Percentiles rank a stretch among this genome's conserved stretches.
phyloP scores from a whole-genome alignment of 2,888 invertebrate species.

The Rotaria magnacalcarata region DNA sequence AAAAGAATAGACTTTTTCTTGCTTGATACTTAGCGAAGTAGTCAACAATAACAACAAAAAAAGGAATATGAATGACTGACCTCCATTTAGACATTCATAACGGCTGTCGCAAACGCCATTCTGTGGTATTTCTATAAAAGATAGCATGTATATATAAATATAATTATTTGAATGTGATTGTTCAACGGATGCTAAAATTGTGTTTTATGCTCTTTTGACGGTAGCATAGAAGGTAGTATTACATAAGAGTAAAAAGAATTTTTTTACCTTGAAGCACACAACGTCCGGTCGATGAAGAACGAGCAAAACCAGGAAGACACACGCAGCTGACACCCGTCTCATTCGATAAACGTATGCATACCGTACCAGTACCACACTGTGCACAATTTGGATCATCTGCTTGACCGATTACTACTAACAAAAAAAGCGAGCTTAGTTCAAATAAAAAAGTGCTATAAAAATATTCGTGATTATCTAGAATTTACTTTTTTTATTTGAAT shows the following conservation, averaged over 20 bases:
- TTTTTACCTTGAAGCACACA: slow-evolving; percentile 33
- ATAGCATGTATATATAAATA: neutral
- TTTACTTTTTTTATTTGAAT: too few species aligned
- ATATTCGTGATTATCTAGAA: too few species aligned
- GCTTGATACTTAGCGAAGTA: neutral
- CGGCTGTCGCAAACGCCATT: slow-evolving; percentile 19
- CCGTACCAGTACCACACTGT: neutral
- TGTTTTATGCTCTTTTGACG: neutral
- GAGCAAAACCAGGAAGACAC: neutral
- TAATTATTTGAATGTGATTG: neutral
- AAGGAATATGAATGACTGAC: neutral
- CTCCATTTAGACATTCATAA: slow-evolving; percentile 30
- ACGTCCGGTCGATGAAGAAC: neutral
- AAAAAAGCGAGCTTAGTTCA: neutral
- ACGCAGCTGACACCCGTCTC: slow-evolving; percentile 27
- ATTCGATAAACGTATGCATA: neutral
- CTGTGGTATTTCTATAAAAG: neutral
- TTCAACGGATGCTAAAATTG: neutral
- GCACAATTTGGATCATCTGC: slow-evolving; percentile 2
- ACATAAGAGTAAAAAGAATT: neutral
- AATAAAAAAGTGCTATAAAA: too few species aligned
- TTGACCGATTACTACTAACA: neutral
- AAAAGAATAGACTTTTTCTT: neutral
- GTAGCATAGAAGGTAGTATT: neutral
- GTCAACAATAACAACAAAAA: neutral